A percentile compares a stretch with the other conserved stretches of the same genome.
Conservation (phyloP, 2,113 vertebrate species). For the Anas platyrhynchos region DNA sequence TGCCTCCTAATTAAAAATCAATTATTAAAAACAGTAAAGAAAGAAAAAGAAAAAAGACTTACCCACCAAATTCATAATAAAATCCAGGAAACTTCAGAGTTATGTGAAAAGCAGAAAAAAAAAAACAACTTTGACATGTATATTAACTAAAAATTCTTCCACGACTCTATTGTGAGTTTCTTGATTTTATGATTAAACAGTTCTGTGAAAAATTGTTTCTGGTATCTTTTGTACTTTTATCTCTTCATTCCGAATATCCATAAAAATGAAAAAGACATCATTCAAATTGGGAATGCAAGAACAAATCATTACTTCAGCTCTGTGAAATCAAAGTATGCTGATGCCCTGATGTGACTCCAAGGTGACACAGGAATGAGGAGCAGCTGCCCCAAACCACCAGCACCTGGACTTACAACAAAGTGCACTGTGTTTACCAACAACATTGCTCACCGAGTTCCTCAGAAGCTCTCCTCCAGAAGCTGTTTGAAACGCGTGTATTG, state of each 20-base stretch:
- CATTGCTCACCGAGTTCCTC: fast-evolving
- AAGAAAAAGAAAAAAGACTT: conserved; percentile 37
- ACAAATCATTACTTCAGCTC: neutral
- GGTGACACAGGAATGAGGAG: neutral
- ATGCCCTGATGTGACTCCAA: neutral
- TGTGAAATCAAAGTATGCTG: neutral
- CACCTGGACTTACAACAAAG: neutral
- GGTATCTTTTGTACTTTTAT: conserved; percentile 38
- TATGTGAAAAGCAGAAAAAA: conserved; percentile 52
- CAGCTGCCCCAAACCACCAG: neutral
- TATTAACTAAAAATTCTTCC: conserved; percentile 44
- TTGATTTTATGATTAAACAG: conserved; percentile 45
- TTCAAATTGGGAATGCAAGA: neutral
- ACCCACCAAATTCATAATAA: conserved; percentile 38
- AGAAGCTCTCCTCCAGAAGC: neutral
- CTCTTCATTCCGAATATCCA: neutral
- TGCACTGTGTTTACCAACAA: fast-evolving
- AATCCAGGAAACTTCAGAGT: conserved; percentile 39
- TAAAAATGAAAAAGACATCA: neutral
- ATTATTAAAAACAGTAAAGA: conserved; percentile 57
- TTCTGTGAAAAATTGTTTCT: conserved; percentile 38
- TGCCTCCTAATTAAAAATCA: conserved; percentile 66
- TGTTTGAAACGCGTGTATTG: neutral
- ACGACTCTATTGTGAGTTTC: neutral
- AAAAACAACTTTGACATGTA: conserved; percentile 4